phyloP scores from a whole-genome alignment of 2,888 invertebrate genomes.

The Sisyra terminalis region DNA sequence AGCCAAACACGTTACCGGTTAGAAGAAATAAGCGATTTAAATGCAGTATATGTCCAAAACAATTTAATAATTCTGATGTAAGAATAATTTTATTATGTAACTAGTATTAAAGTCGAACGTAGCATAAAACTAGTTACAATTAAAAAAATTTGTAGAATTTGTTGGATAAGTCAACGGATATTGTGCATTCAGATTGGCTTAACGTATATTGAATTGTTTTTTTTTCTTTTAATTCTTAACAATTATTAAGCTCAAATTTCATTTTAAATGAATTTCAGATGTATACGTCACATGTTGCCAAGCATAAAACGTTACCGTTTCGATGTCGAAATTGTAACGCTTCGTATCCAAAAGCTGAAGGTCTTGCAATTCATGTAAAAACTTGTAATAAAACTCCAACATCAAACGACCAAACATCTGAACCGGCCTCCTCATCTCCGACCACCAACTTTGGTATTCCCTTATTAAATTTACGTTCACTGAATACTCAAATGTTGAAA shows the following conservation, averaged over 20 bases:
- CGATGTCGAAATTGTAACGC: conserved; percentile 57
- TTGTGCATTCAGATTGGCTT: conserved; percentile 21
- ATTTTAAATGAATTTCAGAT: conserved; percentile 21
- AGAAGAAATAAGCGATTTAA: conserved; percentile 2
- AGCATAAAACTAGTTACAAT: too few species aligned
- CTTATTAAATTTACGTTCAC: conserved; percentile 52
- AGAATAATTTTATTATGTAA: not conserved
- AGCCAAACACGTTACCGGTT: not conserved
- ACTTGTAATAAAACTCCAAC: conserved; percentile 38
- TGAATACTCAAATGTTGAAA: conserved; percentile 35
- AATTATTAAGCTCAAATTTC: not conserved
- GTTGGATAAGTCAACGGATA: too few species aligned
- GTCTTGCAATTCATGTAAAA: conserved; percentile 43
- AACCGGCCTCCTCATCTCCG: conserved; percentile 20
- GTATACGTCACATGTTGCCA: conserved; percentile 25
- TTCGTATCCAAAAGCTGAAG: conserved; percentile 46
- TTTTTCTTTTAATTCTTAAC: too few species aligned
- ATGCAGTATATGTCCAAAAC: conserved; percentile 3
- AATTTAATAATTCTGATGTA: conserved; percentile 4
- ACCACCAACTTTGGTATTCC: conserved; percentile 50
- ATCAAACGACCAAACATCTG: conserved; percentile 34
- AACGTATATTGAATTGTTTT: too few species aligned
- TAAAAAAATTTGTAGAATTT: too few species aligned
- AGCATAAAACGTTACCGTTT: conserved; percentile 27
- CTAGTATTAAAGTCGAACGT: conserved; percentile 36